Base-by-base conservation (phyloP, 2,888 invertebrate genomes). In the Smittia aterrima region DNA sequence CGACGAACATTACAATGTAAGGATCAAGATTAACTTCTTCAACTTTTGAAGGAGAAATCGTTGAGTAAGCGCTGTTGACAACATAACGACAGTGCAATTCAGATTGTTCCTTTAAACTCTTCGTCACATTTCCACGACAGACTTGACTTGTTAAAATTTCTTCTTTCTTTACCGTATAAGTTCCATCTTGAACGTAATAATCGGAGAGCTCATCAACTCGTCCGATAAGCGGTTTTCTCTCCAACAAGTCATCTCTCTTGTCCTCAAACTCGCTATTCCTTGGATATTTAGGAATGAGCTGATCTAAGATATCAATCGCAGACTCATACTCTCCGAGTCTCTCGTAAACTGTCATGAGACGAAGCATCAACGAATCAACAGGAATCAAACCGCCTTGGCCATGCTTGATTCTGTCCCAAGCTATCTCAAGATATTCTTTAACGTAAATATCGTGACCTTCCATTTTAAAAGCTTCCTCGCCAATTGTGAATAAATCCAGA, bases 1-100 rank as follows among this genome's bases (percentile, higher is more conserved):
- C 90, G 80, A 96, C 90, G 83, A 90, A 98, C 72, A 98, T 84
- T 32, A 90, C 88, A 77, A 98, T 90, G 78, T 90, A 89, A 0
- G 98, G 98, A 38, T 91, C 86, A 25, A 89, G 82, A 79, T 86
- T 88, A 78, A 91, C 88, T 81, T 93, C 92, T 80, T 95, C 93
- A 77, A 88, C 81, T 83, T 96, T 96, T 76, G 93, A 86, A 0
- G 93, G 94, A 0, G 89, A 93, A 73, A 95, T 83, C 74, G 85
- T 87, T 32, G 94, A 83, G 80, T 90, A 95, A 1, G 93, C 90
- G 76, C 90, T 87, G 68, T 87, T 88, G 16, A 83, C 86, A 1
- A 89, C 84, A 80, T 93, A 94, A 75, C 88, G 88, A 80, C 95
- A 96, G 76, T 86, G 88, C 20, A 94, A 82, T 77, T 79, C 76